Evolutionary conservation across 2,113 vertebrate species (phyloP).

Genomic region (Todiramphus chloris): DNA sequence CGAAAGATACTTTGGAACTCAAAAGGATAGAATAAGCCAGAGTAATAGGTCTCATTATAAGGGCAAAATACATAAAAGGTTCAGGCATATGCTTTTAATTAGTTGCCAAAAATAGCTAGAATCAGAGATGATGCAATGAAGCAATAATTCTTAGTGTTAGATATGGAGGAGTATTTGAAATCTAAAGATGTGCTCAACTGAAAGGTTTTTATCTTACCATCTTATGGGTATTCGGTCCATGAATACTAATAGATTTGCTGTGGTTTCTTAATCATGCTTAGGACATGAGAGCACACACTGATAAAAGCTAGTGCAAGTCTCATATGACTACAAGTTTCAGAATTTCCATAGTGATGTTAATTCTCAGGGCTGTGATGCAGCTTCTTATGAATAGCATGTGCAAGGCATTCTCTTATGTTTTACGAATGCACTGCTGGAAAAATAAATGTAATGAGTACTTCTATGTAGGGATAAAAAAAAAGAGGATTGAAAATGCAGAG

Average conservation of each 20-base stretch:
- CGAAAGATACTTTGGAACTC: conserved; percentile 75
- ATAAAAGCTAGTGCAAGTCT: conserved; percentile 23
- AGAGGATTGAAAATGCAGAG: conserved; percentile 33
- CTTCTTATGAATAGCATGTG: neutral
- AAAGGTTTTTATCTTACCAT: conserved; percentile 28
- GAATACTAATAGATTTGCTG: conserved; percentile 37
- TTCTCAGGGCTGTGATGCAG: neutral
- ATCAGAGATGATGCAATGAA: conserved; percentile 27
- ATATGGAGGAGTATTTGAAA: conserved; percentile 48
- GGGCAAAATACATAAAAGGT: conserved; percentile 78
- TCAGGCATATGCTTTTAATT: conserved; percentile 76
- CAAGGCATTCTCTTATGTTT: neutral
- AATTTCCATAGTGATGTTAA: conserved; percentile 45
- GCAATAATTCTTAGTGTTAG: conserved; percentile 28
- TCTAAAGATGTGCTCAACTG: neutral
- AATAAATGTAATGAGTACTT: neutral
- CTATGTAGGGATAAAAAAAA: neutral
- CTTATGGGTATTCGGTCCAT: neutral
- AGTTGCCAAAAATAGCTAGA: conserved; percentile 71
- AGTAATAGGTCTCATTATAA: conserved; percentile 78
- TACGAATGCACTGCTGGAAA: neutral
- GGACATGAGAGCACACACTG: neutral
- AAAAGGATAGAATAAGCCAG: conserved; percentile 71
- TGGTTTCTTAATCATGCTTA: conserved; percentile 60
- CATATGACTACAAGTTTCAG: neutral